Evolutionary conservation across 2,797 vertebrate species (phyloP), one percentile per base, ranked within the genome.

Genomic region (Sebastes baramenuke): DNA sequence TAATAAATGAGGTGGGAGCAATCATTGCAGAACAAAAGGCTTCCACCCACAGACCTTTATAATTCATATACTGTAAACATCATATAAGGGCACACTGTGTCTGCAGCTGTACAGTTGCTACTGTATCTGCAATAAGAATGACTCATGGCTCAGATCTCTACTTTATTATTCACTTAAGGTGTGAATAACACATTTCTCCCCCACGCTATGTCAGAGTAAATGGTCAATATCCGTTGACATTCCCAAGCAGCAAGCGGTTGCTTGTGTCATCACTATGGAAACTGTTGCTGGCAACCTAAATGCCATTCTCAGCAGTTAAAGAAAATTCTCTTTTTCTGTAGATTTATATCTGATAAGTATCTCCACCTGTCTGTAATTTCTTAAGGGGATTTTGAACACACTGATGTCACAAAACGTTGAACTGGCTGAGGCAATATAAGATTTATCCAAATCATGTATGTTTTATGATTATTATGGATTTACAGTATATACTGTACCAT

Each of bases 181-280:
- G 16, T 42, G 1, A 55, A 60, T 34, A 74, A 29, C 22, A 54
- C 29, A 20, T 14, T 18, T 38, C 34, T 7, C 22, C 46, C 10
- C 8, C 7, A 1, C 3, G 1, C 54, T 30, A 20, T n/a, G 9
- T 67, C 67, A 52, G 52, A 49, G 18, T 25, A 30, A 56, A 60
- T 11, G 12, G 9, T 64, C 24, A 36, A 5, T 30, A 32, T 32
- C 20, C 46, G 58, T 25, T 54, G 68, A 77, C 80, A 54, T 75
- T 75, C 66, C 29, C 16, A 13, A 22, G 49, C 6, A 2, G 66
- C 64, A 11, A 30, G 42, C 3, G 16, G 20, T 22, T 54, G 52
- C 34, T 46, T 56, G 34, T 55, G 67, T 68, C 83, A 49, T 79
- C 77, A 3, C 68, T 56, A 52, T 80, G 77, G 67, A 72, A 75